Base-by-base conservation (phyloP, 1,140 invertebrate genomes). In the Archivesica marissinica region DNA sequence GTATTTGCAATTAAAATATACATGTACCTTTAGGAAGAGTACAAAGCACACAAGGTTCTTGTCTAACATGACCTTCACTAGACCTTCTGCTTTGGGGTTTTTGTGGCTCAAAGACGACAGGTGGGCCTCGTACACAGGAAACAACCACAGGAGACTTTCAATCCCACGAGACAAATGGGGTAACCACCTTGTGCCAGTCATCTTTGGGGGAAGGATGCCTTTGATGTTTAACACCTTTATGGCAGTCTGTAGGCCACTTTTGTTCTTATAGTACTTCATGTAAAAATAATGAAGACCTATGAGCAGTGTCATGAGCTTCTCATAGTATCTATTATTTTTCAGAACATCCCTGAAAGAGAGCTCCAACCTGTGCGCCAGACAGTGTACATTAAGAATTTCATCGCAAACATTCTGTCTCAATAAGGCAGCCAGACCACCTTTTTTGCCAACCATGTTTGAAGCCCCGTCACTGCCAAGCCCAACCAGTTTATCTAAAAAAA, bases 281-380 rank as follows among this genome's bases (percentile, higher is more conserved):
- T 88, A 86, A 52, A 84, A 86, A 74, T 88, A 88, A 64, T 86
- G 61, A 1, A 86, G 25, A 2, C 85, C 87, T 35, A 86, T 88
- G 0, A 88, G 28, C 30, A 88, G 38, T 30, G 87, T 88, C 84
- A 88, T 88, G 9, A 80, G 6, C 54, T 86, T 88, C 20, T 88
- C 78, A 47, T 88, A 86, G 0, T 77, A 47, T 64, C 79, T 86
- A 25, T 54, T 25, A 20, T 54, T 84, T 30, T 86, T 86, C n/a
- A 84, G 9, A 17, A 77, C 80, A 84, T 88, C 87, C 23, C 84
- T 23, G n/a, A 88, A 83, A 0, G 80, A 39, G 1, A 86, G 33
- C 44, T 88, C 84, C 13, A 88, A 33, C 0, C 87, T n/a, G 38
- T 88, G 87, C 17, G 35, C 38, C n/a, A 88, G 52, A 44, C 87